Base-by-base conservation (phyloP, 2,888 invertebrate species). In the Eupithecia subfuscata region DNA sequence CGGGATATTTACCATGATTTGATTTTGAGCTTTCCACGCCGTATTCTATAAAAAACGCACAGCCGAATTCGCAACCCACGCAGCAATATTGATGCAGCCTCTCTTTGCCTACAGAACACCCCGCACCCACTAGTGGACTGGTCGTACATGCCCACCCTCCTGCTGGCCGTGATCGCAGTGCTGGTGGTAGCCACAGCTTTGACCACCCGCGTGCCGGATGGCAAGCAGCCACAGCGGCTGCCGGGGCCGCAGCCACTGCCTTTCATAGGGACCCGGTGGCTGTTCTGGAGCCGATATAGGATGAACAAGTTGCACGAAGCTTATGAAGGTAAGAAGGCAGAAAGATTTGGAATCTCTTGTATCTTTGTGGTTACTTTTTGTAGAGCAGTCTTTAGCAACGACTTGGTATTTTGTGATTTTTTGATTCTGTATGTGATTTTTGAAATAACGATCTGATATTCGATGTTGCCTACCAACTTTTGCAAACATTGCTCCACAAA, bases 191-290 rank as follows among this genome's bases (percentile, higher is more conserved):
- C 86, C 4, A 91, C 91, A 1, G 91, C 90, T 2, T 77, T 93
- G 25, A 80, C 89, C 9, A 85, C 89, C 0, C 86, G 91, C 2
- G 79, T 88, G 0, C 79, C 87, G 0, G 91, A 93, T 43, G 83
- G 83, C 63, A 90, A 89, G 80, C 84, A 84, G 8, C 81, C 84
- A 2, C 77, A 84, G 1, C 83, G 88, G 68, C 96, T 98, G 64
- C 98, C 98, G 0, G 98, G 98, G 1, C 98, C 98, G 0, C 91
- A 95, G 12, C 88, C 96, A 0, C 84, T 98, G 64, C 98, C 98
- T 0, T 90, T 97, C 56, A 85, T 98, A 43, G 98, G 98, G 8
- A 98, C 98, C 7, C 95, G 97, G 73, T 98, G 98, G 98, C 95
- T 97, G 71, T 98, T 97, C 88, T 95, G 96, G 83, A 95, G 95